Conservation (phyloP, 2,888 invertebrate genomes). For the Caenorhabditis panamensis region DNA sequence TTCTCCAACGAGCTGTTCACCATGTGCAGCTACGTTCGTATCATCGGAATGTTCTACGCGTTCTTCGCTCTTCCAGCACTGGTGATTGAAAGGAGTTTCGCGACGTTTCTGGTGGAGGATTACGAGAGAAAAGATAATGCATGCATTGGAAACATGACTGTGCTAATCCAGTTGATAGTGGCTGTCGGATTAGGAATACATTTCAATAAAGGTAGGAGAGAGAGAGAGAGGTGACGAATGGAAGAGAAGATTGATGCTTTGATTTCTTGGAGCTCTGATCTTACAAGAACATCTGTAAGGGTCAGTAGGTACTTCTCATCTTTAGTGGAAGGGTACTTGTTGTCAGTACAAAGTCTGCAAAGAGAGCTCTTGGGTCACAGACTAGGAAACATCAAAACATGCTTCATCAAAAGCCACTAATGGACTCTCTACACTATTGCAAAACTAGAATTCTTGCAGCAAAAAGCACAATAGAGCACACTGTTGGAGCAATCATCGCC, state of each 20-base stretch:
- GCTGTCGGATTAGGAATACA: constrained; percentile 28
- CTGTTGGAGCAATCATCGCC: constrained; percentile 45
- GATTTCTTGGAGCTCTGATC: not conserved
- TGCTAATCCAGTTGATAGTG: constrained; percentile 26
- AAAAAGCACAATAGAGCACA: constrained; percentile 40
- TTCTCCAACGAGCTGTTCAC: constrained; percentile 44
- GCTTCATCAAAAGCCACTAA: not conserved
- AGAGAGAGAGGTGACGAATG: not conserved
- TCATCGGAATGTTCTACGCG: constrained; percentile 44
- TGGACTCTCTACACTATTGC: not conserved
- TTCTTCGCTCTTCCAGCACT: constrained; percentile 43
- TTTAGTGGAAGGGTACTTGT: no score
- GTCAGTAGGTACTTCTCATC: no score
- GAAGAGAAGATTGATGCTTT: not conserved
- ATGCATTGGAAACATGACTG: constrained; percentile 20
- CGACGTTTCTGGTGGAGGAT: constrained; percentile 43
- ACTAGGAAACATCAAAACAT: no score
- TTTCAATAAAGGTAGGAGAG: constrained; percentile 36
- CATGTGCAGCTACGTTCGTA: constrained; percentile 37
- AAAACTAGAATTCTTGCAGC: constrained; percentile 20
- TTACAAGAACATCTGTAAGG: no score
- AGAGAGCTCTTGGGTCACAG: no score
- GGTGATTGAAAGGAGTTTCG: constrained; percentile 51
- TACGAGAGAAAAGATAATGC: constrained; percentile 35
- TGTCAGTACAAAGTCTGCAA: no score